A percentile compares a stretch with the other conserved stretches of the same genome.
phyloP scores from a whole-genome alignment of 2,797 vertebrate species.

The Myotis myotis region DNA sequence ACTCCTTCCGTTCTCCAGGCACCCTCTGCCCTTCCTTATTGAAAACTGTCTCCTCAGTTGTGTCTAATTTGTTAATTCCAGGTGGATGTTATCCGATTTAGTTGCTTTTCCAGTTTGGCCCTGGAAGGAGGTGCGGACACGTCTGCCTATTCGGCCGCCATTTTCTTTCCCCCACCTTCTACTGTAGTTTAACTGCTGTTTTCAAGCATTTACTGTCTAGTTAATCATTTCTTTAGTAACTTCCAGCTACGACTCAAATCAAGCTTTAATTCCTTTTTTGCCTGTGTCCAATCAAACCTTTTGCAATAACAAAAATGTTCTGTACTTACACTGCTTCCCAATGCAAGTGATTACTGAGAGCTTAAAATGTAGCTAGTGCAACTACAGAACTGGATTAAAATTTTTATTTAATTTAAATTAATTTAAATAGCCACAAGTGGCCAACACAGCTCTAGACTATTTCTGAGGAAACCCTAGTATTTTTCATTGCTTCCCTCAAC shows the following conservation, averaged over 20 bases:
- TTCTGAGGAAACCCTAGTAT: background rate
- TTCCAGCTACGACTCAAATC: background rate
- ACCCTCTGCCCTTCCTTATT: too few species aligned
- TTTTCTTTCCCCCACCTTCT: too few species aligned
- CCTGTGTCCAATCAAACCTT: background rate
- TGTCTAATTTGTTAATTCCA: too few species aligned
- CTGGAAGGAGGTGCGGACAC: too few species aligned
- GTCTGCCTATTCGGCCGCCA: too few species aligned
- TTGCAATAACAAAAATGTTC: background rate
- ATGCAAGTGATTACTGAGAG: background rate
- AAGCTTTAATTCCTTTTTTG: background rate
- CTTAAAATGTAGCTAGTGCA: background rate
- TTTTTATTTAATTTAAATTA: background rate
- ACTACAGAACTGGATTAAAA: background rate
- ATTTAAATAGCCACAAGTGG: background rate
- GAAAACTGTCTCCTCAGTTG: too few species aligned
- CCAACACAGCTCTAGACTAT: background rate
- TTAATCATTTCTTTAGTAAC: background rate
- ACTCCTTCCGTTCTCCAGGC: too few species aligned
- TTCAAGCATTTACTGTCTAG: background rate
- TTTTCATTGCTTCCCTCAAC: background rate
- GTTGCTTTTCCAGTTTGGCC: too few species aligned
- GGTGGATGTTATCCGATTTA: too few species aligned
- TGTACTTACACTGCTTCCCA: background rate
- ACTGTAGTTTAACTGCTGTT: background rate